Base-by-base conservation (phyloP, 2,797 vertebrate genomes). In the Danionella dracula region DNA sequence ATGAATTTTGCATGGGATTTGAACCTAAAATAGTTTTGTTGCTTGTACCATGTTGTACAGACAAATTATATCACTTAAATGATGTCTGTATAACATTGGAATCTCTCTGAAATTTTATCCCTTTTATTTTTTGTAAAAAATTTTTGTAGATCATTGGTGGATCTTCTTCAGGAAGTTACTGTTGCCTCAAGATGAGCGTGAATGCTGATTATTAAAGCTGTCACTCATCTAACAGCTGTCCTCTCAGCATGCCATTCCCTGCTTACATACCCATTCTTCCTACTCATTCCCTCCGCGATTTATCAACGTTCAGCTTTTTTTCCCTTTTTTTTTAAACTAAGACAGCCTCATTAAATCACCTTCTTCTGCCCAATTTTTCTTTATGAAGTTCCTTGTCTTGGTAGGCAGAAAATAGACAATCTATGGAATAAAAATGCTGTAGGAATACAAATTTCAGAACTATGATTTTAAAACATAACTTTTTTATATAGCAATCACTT, bases 151-250 rank as follows among this genome's bases (percentile, higher is more conserved):
- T 65, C 50, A 45, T 54, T 54, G 17, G 4, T 16, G n/a, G 9
- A 34, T 38, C 8, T 54, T 35, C 62, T 45, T 13, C 40, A 56
- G 59, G 34, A 54, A 54, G 44, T 50, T 27, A 59, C 23, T 27
- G 23, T 6, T 3, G 41, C 21, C 51, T 56, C 13, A 41, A 48
- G 59, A 62, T 34, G 17, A 55, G 58, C 15, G 2, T 44, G 49
- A 49, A 31, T 69, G 62, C 61, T 58, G 60, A 69, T 70, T 74
- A 74, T 69, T 66, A 66, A 77, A 63, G 56, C 57, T 16, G 72
- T 66, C 61, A 64, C 19, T 55, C 75, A 53, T 53, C 68, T 68
- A 35, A 69, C 51, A 71, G 75, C 61, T 68, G 71, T 66, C 55
- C 46, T 44, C 68, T 32, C 69, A 66, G 72, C 75, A 21, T 70